Conservation (phyloP, 2,113 vertebrate genomes). For the Oncorhynchus gorbuscha region DNA sequence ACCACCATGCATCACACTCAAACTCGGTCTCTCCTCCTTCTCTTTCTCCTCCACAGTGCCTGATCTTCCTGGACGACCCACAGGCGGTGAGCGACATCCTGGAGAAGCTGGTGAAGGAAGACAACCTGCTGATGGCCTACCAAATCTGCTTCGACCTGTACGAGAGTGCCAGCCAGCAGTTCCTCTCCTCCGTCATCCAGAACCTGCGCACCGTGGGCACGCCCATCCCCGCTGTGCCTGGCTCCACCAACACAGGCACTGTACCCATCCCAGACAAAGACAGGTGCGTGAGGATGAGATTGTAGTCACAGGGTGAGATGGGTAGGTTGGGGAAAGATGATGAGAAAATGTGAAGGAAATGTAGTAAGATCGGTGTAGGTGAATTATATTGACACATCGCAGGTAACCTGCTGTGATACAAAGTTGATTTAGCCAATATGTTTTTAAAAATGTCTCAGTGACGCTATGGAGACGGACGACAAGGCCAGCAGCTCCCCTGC, state of each 20-base stretch:
- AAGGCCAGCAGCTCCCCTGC: conserved; percentile 80
- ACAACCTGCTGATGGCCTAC: conserved; percentile 98
- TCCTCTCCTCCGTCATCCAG: conserved; percentile 96
- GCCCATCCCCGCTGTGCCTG: conserved; percentile 91
- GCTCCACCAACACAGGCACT: conserved; percentile 95
- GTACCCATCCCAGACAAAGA: conserved; percentile 88
- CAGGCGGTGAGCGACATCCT: conserved; percentile 98
- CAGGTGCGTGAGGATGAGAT: conserved; percentile 68
- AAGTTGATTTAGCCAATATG: no score
- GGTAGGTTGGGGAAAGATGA: background rate
- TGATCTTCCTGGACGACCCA: conserved; percentile 98
- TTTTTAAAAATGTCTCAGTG: conserved; percentile 67
- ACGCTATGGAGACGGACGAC: conserved; percentile 96
- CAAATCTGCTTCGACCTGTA: conserved; percentile 99
- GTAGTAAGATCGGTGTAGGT: no score
- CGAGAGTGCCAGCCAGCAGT: conserved; percentile 98
- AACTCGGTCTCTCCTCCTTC: background rate
- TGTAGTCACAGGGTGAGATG: background rate
- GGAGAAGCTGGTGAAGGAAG: conserved; percentile 97
- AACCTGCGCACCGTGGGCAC: conserved; percentile 92
- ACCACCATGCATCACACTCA: no score
- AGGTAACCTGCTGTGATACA: no score
- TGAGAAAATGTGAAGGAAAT: no score
- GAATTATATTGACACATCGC: no score
- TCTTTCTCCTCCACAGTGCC: conserved; percentile 76